Evolutionary conservation across 2,797 vertebrate species (phyloP), one percentile per base, ranked within the genome.

Genomic region (Catamblyrhynchus diadema): DNA sequence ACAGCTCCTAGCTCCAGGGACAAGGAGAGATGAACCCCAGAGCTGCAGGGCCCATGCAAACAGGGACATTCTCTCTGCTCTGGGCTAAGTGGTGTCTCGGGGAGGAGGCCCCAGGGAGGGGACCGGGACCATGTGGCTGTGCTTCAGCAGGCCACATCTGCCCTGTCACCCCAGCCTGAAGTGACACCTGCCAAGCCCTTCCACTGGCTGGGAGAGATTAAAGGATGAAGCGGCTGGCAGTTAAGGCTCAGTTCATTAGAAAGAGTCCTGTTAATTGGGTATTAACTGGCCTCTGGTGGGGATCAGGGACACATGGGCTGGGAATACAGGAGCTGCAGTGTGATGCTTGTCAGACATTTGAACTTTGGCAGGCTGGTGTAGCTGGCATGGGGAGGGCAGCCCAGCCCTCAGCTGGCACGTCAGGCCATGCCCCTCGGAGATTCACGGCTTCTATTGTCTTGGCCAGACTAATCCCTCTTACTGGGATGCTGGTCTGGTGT

Each of bases 291-390:
- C 96, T 95, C 96, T 95, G 95, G 79, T 92, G 96, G 92, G 91
- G 94, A 94, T 65, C 66, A 5, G 79, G 94, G 95, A 96, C 95
- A 96, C 95, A 95, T 92, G 95, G 93, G 86, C 92, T 96, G 95
- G 94, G 95, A 96, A 94, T 94, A 96, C 42, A 80, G 93, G 94
- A 93, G 89, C 94, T 87, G 92, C 62, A 20, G 89, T 39, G 75
- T 86, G 95, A 91, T 57, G 95, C 86, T 91, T 97, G 95, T 97
- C 93, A 96, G 96, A 94, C 88, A 87, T 94, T 92, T 96, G 96
- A 96, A 94, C 94, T 92, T 73, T 89, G 95, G 94, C 91, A 96
- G 94, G 77, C 94, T 90, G 82, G 66, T 25, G 77, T 67, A 74
- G 96, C 91, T 96, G 95, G 94, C 91, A 93, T 90, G 86, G 79